Evolutionary conservation across 2,113 vertebrate species (phyloP).

Genomic region (Chaenogobius annularis): DNA sequence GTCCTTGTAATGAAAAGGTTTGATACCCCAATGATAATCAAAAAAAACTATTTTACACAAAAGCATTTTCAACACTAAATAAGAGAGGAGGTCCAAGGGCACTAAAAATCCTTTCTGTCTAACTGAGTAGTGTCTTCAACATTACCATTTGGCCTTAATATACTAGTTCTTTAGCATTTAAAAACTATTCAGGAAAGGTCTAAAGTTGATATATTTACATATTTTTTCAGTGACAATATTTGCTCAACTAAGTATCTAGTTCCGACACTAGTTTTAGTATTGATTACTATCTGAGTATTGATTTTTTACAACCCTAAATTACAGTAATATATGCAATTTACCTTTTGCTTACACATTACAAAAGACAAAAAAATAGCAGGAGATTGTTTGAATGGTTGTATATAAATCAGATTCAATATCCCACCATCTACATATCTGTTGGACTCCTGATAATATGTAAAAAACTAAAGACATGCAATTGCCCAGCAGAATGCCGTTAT

Average conservation of each 20-base stretch:
- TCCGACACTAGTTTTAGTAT: not conserved
- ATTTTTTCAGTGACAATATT: too few species aligned
- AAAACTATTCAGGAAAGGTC: too few species aligned
- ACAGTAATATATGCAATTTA: not conserved
- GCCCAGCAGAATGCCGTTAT: slow-evolving; percentile 50
- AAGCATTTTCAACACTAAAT: too few species aligned
- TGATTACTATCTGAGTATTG: not conserved
- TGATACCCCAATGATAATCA: too few species aligned
- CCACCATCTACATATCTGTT: slow-evolving; percentile 36
- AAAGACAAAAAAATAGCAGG: slow-evolving; percentile 30
- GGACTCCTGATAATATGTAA: slow-evolving; percentile 53
- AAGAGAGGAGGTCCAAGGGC: too few species aligned
- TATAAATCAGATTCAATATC: slow-evolving; percentile 37
- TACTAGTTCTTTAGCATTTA: too few species aligned
- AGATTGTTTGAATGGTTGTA: slow-evolving; percentile 2
- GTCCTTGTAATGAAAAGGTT: too few species aligned
- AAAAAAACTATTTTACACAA: too few species aligned
- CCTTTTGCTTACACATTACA: slow-evolving; percentile 22
- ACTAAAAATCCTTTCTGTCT: too few species aligned
- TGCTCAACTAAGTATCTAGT: not conserved
- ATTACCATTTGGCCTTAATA: too few species aligned
- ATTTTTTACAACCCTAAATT: not conserved
- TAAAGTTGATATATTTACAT: too few species aligned
- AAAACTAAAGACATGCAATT: slow-evolving; percentile 37
- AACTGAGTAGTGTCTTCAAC: too few species aligned